These are phyloP conservation scores for Eristalis pertinax DNA, from an alignment of 2,888 invertebrate genomes.

Conservation along the genomic window DNA sequence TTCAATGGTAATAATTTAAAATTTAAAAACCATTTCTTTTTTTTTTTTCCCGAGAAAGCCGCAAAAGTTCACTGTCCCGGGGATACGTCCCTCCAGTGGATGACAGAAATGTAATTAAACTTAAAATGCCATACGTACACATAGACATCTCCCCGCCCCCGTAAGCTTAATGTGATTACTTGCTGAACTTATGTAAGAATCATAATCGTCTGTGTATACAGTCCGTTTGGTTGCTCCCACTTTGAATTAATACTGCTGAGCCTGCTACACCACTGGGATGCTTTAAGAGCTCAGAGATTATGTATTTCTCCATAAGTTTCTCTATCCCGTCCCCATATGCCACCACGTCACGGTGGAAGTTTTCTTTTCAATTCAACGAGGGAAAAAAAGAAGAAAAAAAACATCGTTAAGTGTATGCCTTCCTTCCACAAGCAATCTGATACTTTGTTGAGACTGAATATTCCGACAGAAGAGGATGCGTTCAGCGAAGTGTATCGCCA, in stretches of 20 bases:
- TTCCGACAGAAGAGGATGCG: conserved; percentile 2
- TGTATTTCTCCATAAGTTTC: conserved; percentile 45
- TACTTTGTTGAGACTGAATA: background rate
- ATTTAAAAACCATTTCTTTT: too few species aligned
- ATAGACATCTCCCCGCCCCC: background rate
- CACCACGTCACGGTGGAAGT: conserved; percentile 26
- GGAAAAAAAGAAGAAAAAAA: too few species aligned
- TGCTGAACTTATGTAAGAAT: background rate
- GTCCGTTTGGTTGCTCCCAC: background rate
- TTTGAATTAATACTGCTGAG: conserved; percentile 9
- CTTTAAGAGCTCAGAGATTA: conserved; percentile 34
- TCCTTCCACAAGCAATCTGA: background rate
- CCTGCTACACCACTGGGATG: background rate
- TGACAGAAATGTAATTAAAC: conserved; percentile 31
- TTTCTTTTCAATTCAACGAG: conserved; percentile 11
- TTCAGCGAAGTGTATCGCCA: conserved; percentile 5
- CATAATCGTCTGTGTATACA: background rate
- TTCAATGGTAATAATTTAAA: too few species aligned
- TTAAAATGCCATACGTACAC: conserved; percentile 20
- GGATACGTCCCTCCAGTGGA: background rate
- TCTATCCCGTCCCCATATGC: background rate
- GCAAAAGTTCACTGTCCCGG: too few species aligned
- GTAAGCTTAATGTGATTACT: conserved; percentile 6
- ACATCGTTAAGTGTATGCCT: conserved; percentile 41
- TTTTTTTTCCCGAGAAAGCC: background rate